Conservation (phyloP, 2,888 invertebrate genomes). For the Lasioglossum oenotherae region DNA sequence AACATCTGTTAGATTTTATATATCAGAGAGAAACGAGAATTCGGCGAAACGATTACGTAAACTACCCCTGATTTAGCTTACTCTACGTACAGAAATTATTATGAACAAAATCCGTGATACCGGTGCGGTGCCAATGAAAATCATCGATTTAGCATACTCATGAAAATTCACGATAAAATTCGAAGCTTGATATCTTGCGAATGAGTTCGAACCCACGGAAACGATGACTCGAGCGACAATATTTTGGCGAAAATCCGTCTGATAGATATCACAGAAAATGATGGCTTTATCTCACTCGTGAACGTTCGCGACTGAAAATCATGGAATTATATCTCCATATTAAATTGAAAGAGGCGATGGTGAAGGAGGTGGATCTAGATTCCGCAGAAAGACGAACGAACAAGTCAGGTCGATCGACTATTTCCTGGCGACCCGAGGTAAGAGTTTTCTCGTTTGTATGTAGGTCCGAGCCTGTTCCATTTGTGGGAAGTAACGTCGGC, state of each 20-base stretch:
- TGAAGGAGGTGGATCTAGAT: background rate
- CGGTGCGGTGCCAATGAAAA: background rate
- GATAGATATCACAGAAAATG: background rate
- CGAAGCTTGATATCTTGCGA: background rate
- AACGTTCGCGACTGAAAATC: too few species aligned
- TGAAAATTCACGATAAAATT: background rate
- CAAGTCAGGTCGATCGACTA: background rate
- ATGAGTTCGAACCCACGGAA: background rate
- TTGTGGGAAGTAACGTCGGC: constrained; percentile 64
- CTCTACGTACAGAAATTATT: background rate
- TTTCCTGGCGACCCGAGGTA: background rate
- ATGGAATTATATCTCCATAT: too few species aligned
- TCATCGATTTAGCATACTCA: background rate
- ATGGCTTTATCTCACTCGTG: too few species aligned
- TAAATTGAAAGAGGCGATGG: background rate
- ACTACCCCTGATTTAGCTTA: background rate
- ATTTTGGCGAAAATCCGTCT: background rate
- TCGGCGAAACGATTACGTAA: background rate
- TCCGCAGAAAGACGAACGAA: background rate
- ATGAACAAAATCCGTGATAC: background rate
- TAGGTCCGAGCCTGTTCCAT: constrained; percentile 51
- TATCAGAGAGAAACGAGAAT: background rate
- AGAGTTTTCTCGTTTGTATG: constrained; percentile 63
- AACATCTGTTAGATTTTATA: background rate
- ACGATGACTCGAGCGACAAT: background rate